phyloP scores from a whole-genome alignment of 2,888 invertebrate genomes.

The Drosophila infuscata region DNA sequence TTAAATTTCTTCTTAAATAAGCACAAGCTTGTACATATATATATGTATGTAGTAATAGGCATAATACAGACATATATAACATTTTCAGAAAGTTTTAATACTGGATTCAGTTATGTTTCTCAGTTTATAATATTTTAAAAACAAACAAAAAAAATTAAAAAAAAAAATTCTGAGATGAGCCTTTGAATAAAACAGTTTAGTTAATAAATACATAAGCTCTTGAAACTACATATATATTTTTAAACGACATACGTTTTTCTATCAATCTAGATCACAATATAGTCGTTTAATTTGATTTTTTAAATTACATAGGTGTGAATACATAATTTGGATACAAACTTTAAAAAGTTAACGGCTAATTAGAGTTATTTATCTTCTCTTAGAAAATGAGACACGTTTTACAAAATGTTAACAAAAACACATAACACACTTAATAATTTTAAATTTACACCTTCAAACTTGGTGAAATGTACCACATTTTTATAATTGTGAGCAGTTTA shows the following conservation, averaged over 20 bases:
- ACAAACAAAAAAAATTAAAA: too few relatives aligned
- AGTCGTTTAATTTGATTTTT: background rate
- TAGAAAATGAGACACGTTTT: too few relatives aligned
- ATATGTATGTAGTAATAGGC: background rate
- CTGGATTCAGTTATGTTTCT: background rate
- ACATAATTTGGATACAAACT: background rate
- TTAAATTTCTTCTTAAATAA: background rate
- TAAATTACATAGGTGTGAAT: background rate
- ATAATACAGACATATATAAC: background rate
- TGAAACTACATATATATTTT: background rate
- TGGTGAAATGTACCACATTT: background rate
- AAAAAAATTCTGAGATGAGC: background rate
- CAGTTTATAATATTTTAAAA: too few relatives aligned
- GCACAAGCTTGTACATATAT: background rate
- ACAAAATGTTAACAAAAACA: too few relatives aligned
- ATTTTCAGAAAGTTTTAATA: background rate
- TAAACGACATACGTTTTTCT: background rate
- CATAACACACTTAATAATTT: background rate
- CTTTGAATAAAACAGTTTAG: background rate
- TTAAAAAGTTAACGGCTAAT: too few relatives aligned
- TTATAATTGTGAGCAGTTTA: background rate
- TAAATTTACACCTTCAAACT: background rate
- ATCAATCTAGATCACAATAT: background rate
- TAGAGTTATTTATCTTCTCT: too few relatives aligned
- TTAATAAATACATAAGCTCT: background rate